A percentile compares a stretch with the other conserved stretches of the same genome.
These are phyloP conservation scores for Taurulus bubalis DNA, from an alignment of 2,113 vertebrate species.

Conservation along the genomic window DNA sequence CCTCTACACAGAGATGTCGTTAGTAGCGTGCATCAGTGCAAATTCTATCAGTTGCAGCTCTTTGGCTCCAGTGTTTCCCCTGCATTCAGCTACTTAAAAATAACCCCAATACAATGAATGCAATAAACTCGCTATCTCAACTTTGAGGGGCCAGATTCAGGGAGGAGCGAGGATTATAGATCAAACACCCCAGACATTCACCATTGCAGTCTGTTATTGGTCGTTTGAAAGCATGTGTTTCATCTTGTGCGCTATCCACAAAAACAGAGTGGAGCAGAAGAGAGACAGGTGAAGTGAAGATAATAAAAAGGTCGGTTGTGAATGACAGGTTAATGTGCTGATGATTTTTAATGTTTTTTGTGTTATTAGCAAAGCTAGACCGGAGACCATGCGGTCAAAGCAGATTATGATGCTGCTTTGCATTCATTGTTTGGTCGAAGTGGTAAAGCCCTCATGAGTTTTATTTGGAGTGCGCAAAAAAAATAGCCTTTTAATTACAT, in stretches of 20 bases:
- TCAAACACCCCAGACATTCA: neutral
- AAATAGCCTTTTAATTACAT: too few species aligned
- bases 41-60: neutral
- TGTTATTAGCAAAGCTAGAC: neutral
- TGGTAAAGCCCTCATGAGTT: too few species aligned
- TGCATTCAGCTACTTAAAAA: neutral
- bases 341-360: neutral
- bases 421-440: neutral
- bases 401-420: neutral
- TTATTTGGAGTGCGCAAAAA: too few species aligned
- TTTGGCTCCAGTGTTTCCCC: neutral
- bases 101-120: neutral
- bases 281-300: neutral
- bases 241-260: neutral
- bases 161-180: neutral
- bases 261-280: neutral
- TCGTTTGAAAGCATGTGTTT: neutral
- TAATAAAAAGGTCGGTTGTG: neutral
- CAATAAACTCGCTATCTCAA: neutral
- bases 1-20: neutral
- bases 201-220: neutral
- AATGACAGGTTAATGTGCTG: neutral
- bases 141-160: neutral
- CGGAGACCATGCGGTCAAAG: neutral
- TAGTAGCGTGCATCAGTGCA: neutral